A percentile compares a stretch with the other conserved stretches of the same genome.
Evolutionary conservation across 2,797 vertebrate genomes (phyloP).

Genomic region (Ptychobarbus kaznakovi): DNA sequence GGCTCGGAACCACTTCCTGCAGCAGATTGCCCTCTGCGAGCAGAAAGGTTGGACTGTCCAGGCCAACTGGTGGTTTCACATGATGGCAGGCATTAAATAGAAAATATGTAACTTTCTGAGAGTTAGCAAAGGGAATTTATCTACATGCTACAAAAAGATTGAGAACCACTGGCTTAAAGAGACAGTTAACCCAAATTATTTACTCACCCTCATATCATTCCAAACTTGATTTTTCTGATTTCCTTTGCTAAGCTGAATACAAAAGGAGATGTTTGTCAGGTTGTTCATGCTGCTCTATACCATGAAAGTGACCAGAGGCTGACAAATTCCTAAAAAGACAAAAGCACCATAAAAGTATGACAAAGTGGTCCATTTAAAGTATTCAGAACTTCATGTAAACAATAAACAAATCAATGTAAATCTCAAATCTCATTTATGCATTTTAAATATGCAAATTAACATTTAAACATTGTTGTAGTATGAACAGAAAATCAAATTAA

Average conservation of each 20-base stretch:
- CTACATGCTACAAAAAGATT: not conserved
- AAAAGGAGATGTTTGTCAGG: not conserved
- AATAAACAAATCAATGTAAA: not conserved
- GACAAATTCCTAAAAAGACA: not conserved
- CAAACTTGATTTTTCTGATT: conserved; percentile 1
- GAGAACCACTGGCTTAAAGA: not conserved
- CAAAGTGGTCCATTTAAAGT: not conserved
- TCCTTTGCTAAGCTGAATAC: not conserved
- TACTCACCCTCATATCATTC: not conserved
- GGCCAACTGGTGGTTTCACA: conserved; percentile 83
- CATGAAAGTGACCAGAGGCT: not conserved
- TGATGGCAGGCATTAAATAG: conserved; percentile 77
- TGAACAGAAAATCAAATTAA: not conserved
- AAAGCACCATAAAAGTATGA: not conserved
- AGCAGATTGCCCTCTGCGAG: conserved; percentile 75
- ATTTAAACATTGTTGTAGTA: not conserved
- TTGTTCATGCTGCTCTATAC: not conserved
- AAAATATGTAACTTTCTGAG: not conserved
- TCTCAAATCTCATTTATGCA: not conserved
- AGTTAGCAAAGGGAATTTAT: not conserved
- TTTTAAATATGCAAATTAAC: not conserved
- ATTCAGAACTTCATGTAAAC: not conserved
- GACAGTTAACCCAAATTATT: not conserved
- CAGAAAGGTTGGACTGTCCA: conserved; percentile 79
- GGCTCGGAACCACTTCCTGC: conserved; percentile 77